Conservation (phyloP, 2,113 vertebrate species). For the Anoplopoma fimbria region DNA sequence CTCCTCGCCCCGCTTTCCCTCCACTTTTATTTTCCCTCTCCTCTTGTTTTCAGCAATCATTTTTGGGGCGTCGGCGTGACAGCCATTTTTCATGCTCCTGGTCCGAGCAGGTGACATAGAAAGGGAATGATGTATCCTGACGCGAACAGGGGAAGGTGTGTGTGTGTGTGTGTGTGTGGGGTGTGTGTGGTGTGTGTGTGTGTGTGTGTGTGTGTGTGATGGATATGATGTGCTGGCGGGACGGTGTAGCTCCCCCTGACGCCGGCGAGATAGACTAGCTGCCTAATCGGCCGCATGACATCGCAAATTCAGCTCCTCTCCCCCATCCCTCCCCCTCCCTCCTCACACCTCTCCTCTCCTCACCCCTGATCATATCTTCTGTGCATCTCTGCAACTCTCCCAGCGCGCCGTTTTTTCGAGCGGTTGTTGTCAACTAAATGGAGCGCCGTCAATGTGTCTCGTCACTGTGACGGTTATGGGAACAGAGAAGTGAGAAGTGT, state of each 20-base stretch:
- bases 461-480: conserved; percentile 34
- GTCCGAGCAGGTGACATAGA: conserved; percentile 93
- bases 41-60: conserved; percentile 76
- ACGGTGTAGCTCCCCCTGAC: conserved; percentile 78
- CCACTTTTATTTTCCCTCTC: conserved; percentile 66
- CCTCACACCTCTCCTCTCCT: conserved; percentile 20
- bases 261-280: conserved; percentile 88
- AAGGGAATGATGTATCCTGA: conserved; percentile 93
- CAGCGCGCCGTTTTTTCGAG: conserved; percentile 13
- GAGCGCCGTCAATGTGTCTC: conserved; percentile 53
- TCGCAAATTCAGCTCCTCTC: conserved; percentile 70
- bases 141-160: conserved; percentile 85
- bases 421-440: conserved; percentile 68
- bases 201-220: conserved; percentile 73
- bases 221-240: conserved; percentile 74
- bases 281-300: conserved; percentile 90
- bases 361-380: conserved; percentile 40
- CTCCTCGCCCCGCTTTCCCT: conserved; percentile 33
- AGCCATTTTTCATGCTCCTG: conserved; percentile 94
- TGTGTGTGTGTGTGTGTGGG: conserved; percentile 3
- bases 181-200: conserved; percentile 30
- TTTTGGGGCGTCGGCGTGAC: conserved; percentile 2
- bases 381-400: conserved; percentile 47
- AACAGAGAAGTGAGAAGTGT: conserved; percentile 20
- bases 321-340: conserved; percentile 57